phyloP scores from a whole-genome alignment of 2,113 vertebrate genomes.

The Ochotona princeps region DNA sequence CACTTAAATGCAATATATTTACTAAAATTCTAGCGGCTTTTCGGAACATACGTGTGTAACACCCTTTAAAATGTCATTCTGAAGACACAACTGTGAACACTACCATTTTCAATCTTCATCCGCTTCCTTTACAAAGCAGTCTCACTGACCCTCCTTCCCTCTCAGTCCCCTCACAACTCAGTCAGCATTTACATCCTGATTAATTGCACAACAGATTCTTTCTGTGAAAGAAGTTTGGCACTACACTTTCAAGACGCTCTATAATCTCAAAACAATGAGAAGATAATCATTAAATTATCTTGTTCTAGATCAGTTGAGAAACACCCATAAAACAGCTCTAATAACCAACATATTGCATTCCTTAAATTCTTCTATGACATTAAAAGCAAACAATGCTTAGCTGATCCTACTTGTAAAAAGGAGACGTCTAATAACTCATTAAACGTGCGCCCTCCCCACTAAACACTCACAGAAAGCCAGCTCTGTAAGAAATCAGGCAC shows the following conservation, averaged over 20 bases:
- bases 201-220: constrained; percentile 60
- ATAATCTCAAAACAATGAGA: constrained; percentile 22
- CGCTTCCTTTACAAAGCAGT: constrained; percentile 36
- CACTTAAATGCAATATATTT: background rate
- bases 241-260: background rate
- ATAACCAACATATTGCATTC: constrained; percentile 37
- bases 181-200: constrained; percentile 30
- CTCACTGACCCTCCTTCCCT: background rate
- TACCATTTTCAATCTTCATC: constrained; percentile 41
- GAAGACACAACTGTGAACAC: constrained; percentile 31
- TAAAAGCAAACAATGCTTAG: background rate
- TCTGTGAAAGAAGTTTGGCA: constrained; percentile 50
- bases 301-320: background rate
- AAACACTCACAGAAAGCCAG: constrained; percentile 52
- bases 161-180: background rate
- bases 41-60: constrained; percentile 39
- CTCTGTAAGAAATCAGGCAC: constrained; percentile 50
- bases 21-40: constrained; percentile 41
- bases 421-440: constrained; percentile 45
- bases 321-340: background rate
- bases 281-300: constrained; percentile 25
- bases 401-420: constrained; percentile 25
- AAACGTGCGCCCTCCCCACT: background rate
- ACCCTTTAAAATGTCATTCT: constrained; percentile 45
- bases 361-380: background rate